These are phyloP conservation scores for Stratiomys singularior DNA, from an alignment of 2,888 invertebrate genomes.

Conservation along the genomic window DNA sequence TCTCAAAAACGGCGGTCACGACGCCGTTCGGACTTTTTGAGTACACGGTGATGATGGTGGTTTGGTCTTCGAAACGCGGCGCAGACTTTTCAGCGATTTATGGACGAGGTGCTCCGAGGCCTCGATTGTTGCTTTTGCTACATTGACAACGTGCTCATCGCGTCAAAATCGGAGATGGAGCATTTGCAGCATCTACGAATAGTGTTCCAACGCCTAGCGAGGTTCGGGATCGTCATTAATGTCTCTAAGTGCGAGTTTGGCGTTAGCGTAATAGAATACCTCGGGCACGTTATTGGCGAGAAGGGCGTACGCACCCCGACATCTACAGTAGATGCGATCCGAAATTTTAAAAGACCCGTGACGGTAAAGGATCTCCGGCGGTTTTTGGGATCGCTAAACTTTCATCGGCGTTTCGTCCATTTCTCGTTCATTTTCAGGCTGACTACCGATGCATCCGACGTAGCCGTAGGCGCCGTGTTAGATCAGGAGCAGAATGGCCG, in stretches of 20 bases:
- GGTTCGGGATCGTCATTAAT: conserved; percentile 53
- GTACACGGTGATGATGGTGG: conserved; percentile 56
- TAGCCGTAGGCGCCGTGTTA: background rate
- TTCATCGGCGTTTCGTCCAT: too few species aligned
- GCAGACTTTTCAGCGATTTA: conserved; percentile 59
- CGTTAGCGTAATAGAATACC: conserved; percentile 34
- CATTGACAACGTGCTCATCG: conserved; percentile 56
- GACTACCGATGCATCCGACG: background rate
- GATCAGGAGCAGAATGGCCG: background rate
- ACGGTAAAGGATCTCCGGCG: too few species aligned
- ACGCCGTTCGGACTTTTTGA: conserved; percentile 61
- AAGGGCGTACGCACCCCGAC: conserved; percentile 43
- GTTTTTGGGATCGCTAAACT: too few species aligned
- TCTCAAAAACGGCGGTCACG: conserved; percentile 49
- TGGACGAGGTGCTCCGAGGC: conserved; percentile 56
- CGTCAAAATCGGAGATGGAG: conserved; percentile 52
- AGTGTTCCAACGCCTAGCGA: conserved; percentile 53
- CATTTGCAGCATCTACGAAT: conserved; percentile 53
- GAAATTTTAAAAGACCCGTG: too few species aligned
- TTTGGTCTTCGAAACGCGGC: conserved; percentile 60
- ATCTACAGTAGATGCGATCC: too few species aligned
- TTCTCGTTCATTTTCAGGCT: too few species aligned
- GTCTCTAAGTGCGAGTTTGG: conserved; percentile 53
- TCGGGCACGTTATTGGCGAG: conserved; percentile 6
- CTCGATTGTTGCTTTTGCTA: conserved; percentile 55